Conservation (phyloP, 2,113 vertebrate genomes). For the Apteryx mantelli region DNA sequence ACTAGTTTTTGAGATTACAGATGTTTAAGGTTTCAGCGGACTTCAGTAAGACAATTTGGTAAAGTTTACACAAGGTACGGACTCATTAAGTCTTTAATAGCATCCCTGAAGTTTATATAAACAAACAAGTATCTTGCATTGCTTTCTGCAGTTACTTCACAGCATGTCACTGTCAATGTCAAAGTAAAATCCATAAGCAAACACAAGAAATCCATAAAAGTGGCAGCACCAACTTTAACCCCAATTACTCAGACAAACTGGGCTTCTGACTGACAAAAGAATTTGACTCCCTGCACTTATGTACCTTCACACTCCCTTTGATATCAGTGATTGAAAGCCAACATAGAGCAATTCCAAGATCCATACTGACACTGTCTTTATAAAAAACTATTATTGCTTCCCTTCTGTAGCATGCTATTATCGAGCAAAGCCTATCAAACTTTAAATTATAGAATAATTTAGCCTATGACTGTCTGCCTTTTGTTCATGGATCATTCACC, state of each 20-base stretch:
- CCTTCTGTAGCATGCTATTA: not conserved
- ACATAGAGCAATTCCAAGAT: not conserved
- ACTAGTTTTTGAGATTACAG: not conserved
- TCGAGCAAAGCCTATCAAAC: not conserved
- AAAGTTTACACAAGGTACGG: not conserved
- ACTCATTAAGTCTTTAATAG: slow-evolving; percentile 36
- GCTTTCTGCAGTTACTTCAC: slow-evolving; percentile 8
- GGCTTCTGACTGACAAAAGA: not conserved
- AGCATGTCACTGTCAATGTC: not conserved
- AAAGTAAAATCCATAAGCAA: not conserved
- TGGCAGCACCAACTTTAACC: not conserved
- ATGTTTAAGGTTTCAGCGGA: not conserved
- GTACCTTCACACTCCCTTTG: not conserved
- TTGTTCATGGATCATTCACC: not conserved
- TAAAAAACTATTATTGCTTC: not conserved
- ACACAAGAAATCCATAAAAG: not conserved
- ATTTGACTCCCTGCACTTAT: not conserved
- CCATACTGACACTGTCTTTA: not conserved
- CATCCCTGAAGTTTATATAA: not conserved
- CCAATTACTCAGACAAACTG: not conserved
- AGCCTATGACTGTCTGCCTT: not conserved
- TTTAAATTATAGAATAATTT: not conserved
- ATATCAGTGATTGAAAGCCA: not conserved
- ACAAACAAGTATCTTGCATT: not conserved
- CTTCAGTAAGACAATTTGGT: slow-evolving; percentile 23